Percentiles rank a stretch among this genome's conserved stretches.
Conservation (phyloP, 2,113 vertebrate genomes). For the Globicephala melas region DNA sequence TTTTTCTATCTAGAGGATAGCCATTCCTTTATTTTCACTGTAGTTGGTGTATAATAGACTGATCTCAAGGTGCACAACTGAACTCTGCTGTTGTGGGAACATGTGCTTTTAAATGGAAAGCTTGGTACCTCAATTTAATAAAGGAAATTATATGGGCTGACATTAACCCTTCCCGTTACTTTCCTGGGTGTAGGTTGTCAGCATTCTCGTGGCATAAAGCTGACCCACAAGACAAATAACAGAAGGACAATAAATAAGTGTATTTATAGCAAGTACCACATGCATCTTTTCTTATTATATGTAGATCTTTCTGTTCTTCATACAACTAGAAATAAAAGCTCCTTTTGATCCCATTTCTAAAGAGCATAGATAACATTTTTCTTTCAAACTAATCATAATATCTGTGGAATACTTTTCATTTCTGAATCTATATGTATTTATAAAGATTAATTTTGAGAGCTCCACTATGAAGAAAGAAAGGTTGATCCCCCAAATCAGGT, state of each 20-base stretch:
- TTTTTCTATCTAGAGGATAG: constrained; percentile 51
- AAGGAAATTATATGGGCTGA: constrained; percentile 41
- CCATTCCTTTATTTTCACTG: constrained; percentile 65
- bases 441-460: constrained; percentile 24
- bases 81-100: constrained; percentile 35
- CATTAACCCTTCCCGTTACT: constrained; percentile 31
- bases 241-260: constrained; percentile 42
- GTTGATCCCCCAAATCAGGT: background rate
- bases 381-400: constrained; percentile 2
- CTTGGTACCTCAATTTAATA: constrained; percentile 29
- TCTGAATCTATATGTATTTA: constrained; percentile 3
- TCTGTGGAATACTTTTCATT: background rate
- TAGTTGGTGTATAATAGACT: constrained; percentile 42
- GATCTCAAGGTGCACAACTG: constrained; percentile 44
- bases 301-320: constrained; percentile 28
- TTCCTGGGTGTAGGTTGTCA: background rate
- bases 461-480: background rate
- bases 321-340: constrained; percentile 1
- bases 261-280: background rate
- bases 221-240: constrained; percentile 10
- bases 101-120: constrained; percentile 52
- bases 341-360: constrained; percentile 15
- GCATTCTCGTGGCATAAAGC: constrained; percentile 15
- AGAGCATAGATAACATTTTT: background rate
- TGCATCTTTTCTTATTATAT: constrained; percentile 11